A percentile compares a stretch with the other conserved stretches of the same genome.
Conservation (phyloP, 2,888 invertebrate species). For the Busseola fusca region DNA sequence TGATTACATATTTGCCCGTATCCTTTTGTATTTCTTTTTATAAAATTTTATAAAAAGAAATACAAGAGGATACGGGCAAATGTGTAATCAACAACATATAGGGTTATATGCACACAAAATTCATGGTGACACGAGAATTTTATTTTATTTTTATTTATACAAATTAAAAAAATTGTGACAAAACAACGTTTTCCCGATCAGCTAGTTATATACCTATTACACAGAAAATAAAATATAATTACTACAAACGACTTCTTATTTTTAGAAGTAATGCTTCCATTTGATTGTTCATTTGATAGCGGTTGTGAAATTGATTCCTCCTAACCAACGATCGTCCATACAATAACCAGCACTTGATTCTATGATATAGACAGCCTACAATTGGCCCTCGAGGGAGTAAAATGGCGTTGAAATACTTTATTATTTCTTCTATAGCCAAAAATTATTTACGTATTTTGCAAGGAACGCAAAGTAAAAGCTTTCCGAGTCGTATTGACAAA, state of each 20-base stretch:
- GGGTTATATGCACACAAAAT: no score
- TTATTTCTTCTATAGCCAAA: constrained; percentile 35
- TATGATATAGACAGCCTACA: not conserved
- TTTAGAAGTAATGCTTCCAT: not conserved
- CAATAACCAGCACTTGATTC: constrained; percentile 27
- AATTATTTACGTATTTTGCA: constrained; percentile 55
- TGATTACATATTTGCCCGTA: no score
- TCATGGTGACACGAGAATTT: no score
- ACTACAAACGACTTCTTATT: not conserved
- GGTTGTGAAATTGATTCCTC: constrained; percentile 7
- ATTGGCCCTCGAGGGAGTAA: constrained; percentile 12
- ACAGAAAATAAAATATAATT: not conserved
- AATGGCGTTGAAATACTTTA: constrained; percentile 15
- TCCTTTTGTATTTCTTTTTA: no score
- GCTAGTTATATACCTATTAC: no score
- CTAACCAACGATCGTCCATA: constrained; percentile 9
- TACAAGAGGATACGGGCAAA: no score
- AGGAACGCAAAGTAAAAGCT: constrained; percentile 74
- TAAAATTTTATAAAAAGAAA: no score
- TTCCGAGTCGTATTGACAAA: constrained; percentile 77
- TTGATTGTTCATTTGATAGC: no score
- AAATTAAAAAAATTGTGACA: no score
- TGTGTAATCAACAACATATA: no score
- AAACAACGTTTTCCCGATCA: no score
- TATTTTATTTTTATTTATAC: no score